Percentiles rank a stretch among this genome's conserved stretches.
phyloP scores from a whole-genome alignment of 2,113 vertebrate species.

The Poecile atricapillus region DNA sequence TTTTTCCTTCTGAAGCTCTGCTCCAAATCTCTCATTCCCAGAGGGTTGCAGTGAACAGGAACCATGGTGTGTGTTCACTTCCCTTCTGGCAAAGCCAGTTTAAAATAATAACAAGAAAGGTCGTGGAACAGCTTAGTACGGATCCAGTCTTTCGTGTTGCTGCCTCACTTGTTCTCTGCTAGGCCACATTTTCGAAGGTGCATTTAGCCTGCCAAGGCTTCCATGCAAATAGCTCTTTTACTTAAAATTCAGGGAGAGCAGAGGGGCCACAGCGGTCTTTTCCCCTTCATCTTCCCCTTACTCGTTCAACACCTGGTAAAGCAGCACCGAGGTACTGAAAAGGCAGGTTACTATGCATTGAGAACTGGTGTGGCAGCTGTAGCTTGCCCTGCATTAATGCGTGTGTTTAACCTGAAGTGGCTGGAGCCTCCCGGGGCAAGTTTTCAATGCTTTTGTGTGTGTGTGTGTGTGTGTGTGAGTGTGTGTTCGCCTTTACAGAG shows the following conservation, averaged over 20 bases:
- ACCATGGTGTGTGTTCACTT: constrained; percentile 5
- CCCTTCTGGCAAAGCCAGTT: not conserved
- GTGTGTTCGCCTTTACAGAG: not conserved
- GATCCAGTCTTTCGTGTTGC: not conserved
- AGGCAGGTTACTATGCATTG: not conserved
- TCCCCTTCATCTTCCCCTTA: not conserved
- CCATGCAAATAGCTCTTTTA: not conserved
- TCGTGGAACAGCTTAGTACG: not conserved
- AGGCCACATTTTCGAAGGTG: not conserved
- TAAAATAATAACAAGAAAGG: not conserved
- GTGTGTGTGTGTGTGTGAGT: not conserved
- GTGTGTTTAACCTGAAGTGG: constrained; percentile 15
- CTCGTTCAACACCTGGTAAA: not conserved
- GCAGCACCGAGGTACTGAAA: not conserved
- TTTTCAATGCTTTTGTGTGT: not conserved
- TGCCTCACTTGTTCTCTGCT: not conserved
- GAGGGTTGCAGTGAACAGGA: not conserved
- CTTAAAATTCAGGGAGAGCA: not conserved
- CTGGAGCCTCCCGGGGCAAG: constrained; percentile 7
- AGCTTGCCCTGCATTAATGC: not conserved
- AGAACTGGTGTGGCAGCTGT: constrained; percentile 44
- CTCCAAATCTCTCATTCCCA: not conserved
- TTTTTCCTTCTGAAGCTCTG: not conserved
- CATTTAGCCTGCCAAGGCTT: not conserved
- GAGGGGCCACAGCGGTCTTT: not conserved